These are phyloP conservation scores for Pontoporia blainvillei DNA, from an alignment of 2,113 vertebrate species.

Conservation along the genomic window DNA sequence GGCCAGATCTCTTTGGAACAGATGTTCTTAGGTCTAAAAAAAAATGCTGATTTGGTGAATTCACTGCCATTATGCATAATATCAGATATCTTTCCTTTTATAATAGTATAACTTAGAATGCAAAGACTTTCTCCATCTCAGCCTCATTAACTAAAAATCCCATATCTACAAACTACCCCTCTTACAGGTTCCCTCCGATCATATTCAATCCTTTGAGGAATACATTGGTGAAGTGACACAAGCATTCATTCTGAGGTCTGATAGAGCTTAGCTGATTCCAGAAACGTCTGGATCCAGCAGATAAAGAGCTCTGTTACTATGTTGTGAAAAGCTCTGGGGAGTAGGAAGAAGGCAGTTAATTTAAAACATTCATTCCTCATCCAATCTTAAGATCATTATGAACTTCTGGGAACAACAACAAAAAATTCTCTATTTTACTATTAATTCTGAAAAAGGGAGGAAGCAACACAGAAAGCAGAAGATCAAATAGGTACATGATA, in stretches of 20 bases:
- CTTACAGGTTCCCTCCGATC: neutral
- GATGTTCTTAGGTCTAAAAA: neutral
- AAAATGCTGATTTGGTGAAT: neutral
- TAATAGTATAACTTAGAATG: neutral
- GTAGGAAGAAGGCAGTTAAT: neutral
- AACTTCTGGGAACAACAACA: neutral
- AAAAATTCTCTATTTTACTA: neutral
- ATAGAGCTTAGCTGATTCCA: neutral
- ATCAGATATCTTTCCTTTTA: neutral
- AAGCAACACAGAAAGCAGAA: neutral
- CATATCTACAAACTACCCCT: neutral
- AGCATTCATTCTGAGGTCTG: neutral
- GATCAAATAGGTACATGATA: neutral
- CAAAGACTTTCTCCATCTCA: neutral
- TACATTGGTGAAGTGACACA: neutral
- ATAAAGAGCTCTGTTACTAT: neutral
- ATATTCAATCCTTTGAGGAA: neutral
- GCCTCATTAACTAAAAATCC: neutral
- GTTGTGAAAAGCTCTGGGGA: neutral
- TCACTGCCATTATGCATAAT: neutral
- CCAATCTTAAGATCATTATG: neutral
- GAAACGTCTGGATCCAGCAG: neutral
- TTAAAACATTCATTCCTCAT: neutral
- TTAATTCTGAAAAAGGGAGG: constrained; percentile 14
- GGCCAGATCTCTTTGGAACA: neutral